Conservation (phyloP, 2,113 vertebrate genomes). For the Genyomyrus donnyi region DNA sequence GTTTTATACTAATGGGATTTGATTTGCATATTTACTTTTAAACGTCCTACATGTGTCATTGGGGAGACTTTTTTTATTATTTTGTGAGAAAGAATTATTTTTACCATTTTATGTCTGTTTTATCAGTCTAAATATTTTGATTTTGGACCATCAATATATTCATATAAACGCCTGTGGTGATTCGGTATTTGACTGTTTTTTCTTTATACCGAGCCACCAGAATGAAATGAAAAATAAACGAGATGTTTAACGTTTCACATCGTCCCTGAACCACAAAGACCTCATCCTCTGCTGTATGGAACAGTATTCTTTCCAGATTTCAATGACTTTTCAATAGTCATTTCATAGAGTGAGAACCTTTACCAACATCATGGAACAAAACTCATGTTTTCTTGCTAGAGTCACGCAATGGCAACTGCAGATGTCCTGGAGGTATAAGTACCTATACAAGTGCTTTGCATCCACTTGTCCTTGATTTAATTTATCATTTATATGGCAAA, state of each 20-base stretch:
- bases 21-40: constrained; percentile 9
- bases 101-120: background rate
- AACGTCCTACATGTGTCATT: background rate
- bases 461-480: background rate
- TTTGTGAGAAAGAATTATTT: background rate
- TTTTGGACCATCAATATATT: background rate
- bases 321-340: background rate
- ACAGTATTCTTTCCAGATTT: background rate
- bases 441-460: background rate
- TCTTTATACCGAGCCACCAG: background rate
- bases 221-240: background rate
- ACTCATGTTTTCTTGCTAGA: background rate
- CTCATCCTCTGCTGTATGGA: background rate
- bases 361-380: background rate
- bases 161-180: background rate
- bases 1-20: constrained; percentile 10
- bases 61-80: background rate
- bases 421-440: background rate
- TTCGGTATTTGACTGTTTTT: background rate
- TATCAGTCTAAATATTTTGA: background rate
- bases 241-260: background rate
- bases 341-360: background rate
- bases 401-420: background rate
- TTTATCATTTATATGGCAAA: background rate
- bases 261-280: background rate